Base-by-base conservation (phyloP, 2,888 invertebrate genomes). In the Apoda limacodes region DNA sequence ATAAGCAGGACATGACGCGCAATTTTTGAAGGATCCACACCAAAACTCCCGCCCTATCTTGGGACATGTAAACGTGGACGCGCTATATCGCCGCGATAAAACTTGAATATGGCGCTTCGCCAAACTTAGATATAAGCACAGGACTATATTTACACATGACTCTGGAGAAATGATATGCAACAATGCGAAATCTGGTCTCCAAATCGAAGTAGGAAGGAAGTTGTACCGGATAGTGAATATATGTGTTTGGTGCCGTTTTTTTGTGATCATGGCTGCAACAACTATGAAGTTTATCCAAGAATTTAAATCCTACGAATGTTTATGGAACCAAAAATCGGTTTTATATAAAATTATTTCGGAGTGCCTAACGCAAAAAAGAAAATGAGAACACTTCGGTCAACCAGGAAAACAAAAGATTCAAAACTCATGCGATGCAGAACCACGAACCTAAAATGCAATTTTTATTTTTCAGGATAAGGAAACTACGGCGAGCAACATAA, bases 201-300 rank as follows among this genome's bases (percentile, higher is more conserved):
- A n/a, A n/a, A n/a, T n/a, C n/a, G n/a, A 35, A 38, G 38, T 38
- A 32, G 33, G 37, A 30, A 34, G 28, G 34, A 37, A 37, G 37
- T 34, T 37, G 37, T 37, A 34, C 29, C 31, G 31, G 29, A 23
- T 22, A 29, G 29, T 31, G 31, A 31, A 31, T 25, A 31, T 25
- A 31, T 21, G 31, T 31, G 31, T 31, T 31, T 31, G 25, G 25
- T 31, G 20, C 28, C 31, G 25, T 31, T 31, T 34, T 37, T 29
- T 34, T 33, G 32, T 35, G 30, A 39, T 34, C 30, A 35, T 39
- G 39, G 30, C 34, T 33, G 30, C 35, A 27, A 38, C 13, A 30
- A 38, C 32, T 25, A 38, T 38, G 9, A 35, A 34, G 30, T 38
- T 38, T 32, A 38, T 35, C 22, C 32, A 35, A 30, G 30, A 26